A percentile compares a stretch with the other conserved stretches of the same genome.
Conservation (phyloP, 2,113 vertebrate genomes). For the Syngnathus scovelli region DNA sequence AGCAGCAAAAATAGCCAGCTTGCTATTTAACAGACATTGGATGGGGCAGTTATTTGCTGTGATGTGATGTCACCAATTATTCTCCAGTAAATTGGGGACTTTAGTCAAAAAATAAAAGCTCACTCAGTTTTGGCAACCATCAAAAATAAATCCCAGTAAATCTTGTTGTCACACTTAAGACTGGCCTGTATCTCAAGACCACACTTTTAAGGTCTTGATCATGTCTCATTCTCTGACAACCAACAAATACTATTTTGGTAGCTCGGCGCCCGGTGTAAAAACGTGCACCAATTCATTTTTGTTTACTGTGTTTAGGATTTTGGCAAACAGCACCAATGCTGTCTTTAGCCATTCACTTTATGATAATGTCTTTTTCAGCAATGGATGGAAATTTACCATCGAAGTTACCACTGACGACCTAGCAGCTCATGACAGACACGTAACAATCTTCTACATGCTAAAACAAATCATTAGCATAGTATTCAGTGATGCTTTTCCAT, state of each 20-base stretch:
- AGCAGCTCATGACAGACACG: not conserved
- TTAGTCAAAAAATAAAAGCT: too few species aligned
- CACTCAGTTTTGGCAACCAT: too few species aligned
- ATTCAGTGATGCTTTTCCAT: not conserved
- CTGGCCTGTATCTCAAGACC: too few species aligned
- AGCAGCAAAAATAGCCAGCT: constrained; percentile 8
- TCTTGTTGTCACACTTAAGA: too few species aligned
- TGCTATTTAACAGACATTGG: not conserved
- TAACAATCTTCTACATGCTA: not conserved
- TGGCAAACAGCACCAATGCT: not conserved
- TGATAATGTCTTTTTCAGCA: not conserved
- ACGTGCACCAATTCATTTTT: too few species aligned
- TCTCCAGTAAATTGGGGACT: not conserved
- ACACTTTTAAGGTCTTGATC: too few species aligned
- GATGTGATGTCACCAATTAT: not conserved
- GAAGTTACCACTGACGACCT: not conserved
- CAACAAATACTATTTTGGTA: too few species aligned
- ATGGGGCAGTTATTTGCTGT: not conserved
- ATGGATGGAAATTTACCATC: not conserved
- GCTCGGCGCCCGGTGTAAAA: too few species aligned
- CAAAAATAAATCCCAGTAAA: too few species aligned
- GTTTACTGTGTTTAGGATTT: too few species aligned
- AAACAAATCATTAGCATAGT: not conserved
- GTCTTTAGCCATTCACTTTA: not conserved
- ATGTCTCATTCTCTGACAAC: too few species aligned